These are phyloP conservation scores for Struthio camelus DNA, from an alignment of 2,113 vertebrate species.

Conservation along the genomic window DNA sequence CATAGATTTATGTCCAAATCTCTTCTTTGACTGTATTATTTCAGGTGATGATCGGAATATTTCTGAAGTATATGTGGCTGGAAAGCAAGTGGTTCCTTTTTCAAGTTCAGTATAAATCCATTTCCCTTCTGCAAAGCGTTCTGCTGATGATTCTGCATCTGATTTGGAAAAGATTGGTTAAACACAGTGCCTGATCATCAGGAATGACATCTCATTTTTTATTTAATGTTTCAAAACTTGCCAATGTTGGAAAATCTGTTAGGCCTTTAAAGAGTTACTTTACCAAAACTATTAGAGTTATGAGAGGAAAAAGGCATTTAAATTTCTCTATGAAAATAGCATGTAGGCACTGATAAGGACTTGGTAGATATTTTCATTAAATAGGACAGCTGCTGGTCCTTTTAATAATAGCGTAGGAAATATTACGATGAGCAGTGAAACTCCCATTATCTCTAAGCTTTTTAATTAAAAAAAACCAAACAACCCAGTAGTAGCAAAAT, in stretches of 20 bases:
- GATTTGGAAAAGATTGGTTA: conserved; percentile 44
- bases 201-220: conserved; percentile 52
- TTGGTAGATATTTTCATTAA: not conserved
- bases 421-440: not conserved
- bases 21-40: conserved; percentile 48
- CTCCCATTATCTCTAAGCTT: not conserved
- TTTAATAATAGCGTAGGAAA: not conserved
- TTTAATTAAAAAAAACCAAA: not conserved
- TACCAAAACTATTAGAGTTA: not conserved
- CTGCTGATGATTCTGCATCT: conserved; percentile 29
- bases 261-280: not conserved
- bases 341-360: not conserved
- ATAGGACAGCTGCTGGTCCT: not conserved
- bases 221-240: conserved; percentile 20
- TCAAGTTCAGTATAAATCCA: conserved; percentile 76
- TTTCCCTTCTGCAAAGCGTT: not conserved
- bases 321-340: not conserved
- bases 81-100: conserved; percentile 90
- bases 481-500: not conserved
- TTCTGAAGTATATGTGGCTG: conserved; percentile 92
- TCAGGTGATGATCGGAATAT: conserved; percentile 98
- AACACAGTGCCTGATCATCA: conserved; percentile 63
- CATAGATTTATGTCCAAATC: not conserved
- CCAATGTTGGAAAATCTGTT: not conserved
- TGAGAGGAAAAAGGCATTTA: not conserved